Evolutionary conservation across 2,797 vertebrate genomes (phyloP).

Genomic region (Rhynchotus rufescens): DNA sequence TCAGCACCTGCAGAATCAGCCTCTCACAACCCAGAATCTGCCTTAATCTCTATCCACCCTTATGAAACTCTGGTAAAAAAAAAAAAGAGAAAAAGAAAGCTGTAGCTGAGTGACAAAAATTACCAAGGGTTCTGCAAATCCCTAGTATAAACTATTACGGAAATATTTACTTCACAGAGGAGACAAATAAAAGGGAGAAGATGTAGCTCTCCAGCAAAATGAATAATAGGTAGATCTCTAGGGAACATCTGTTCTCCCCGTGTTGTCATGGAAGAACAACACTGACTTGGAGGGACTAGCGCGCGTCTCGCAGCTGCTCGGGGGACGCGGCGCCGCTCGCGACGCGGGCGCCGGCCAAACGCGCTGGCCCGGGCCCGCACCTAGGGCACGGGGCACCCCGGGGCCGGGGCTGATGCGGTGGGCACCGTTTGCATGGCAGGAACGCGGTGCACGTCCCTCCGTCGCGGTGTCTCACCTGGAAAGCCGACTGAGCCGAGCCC

Average conservation of each 20-base stretch:
- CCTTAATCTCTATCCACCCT: not conserved
- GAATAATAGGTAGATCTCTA: not conserved
- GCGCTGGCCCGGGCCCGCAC: not conserved
- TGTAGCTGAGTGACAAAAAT: not conserved
- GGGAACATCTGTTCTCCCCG: not conserved
- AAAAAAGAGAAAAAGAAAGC: not conserved
- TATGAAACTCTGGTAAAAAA: not conserved
- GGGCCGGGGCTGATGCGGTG: not conserved
- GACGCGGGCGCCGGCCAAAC: rapidly evolving
- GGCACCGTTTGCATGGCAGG: not conserved
- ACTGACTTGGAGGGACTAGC: not conserved
- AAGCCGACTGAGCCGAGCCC: not conserved
- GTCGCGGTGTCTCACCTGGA: not conserved
- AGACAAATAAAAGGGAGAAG: not conserved
- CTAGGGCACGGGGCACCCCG: not conserved
- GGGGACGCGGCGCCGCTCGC: rapidly evolving
- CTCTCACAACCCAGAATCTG: not conserved
- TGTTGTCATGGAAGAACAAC: not conserved
- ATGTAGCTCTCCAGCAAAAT: not conserved
- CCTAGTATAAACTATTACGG: not conserved
- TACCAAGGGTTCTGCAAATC: not conserved
- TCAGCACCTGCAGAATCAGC: not conserved
- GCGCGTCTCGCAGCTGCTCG: not conserved
- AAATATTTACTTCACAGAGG: not conserved
- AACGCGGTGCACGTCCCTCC: not conserved